Percentiles rank a stretch among this genome's conserved stretches.
Conservation (phyloP, 2,888 invertebrate species). For the Erebia palarica region DNA sequence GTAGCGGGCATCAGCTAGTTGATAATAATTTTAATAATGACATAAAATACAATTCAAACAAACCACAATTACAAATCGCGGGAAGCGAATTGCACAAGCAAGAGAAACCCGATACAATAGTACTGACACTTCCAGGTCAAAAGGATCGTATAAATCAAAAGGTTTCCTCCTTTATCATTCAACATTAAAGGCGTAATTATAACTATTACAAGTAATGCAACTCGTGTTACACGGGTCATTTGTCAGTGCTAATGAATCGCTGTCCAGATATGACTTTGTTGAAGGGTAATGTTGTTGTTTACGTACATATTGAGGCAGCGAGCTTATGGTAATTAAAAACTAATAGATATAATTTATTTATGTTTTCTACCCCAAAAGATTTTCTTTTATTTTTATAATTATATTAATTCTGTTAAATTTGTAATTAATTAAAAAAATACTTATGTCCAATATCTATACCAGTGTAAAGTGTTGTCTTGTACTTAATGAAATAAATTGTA, state of each 20-base stretch:
- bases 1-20: too few species aligned
- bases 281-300: neutral
- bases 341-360: too few species aligned
- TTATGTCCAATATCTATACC: too few species aligned
- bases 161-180: slow-evolving; percentile 25
- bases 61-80: neutral
- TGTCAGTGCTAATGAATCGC: slow-evolving; percentile 4
- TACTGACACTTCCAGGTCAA: slow-evolving; percentile 20
- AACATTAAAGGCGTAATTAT: slow-evolving; percentile 4
- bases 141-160: slow-evolving; percentile 27
- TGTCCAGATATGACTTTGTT: slow-evolving; percentile 1
- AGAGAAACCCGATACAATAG: slow-evolving; percentile 29
- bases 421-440: too few species aligned
- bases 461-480: too few species aligned
- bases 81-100: slow-evolving; percentile 5
- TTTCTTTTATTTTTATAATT: too few species aligned
- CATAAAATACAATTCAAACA: neutral
- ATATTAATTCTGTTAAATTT: too few species aligned
- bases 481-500: too few species aligned
- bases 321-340: too few species aligned
- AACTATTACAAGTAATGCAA: slow-evolving; percentile 1
- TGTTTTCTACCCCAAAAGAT: too few species aligned
- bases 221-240: slow-evolving; percentile 24
- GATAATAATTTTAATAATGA: neutral
- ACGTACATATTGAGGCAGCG: too few species aligned